Conservation (phyloP, 2,113 vertebrate genomes). For the Xiphorhynchus elegans region DNA sequence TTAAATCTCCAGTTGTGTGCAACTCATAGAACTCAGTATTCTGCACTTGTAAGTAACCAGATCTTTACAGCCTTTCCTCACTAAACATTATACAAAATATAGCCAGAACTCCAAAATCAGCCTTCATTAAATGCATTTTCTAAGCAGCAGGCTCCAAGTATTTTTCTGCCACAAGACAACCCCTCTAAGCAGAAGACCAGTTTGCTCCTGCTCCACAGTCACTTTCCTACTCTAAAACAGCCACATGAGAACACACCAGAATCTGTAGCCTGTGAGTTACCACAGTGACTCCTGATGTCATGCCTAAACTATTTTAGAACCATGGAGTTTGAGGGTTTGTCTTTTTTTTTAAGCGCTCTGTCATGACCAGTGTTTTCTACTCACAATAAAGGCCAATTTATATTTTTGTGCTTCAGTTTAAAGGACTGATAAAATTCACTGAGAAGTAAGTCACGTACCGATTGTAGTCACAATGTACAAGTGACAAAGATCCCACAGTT, state of each 20-base stretch:
- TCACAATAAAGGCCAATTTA: neutral
- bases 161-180: neutral
- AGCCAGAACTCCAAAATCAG: neutral
- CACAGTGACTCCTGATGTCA: neutral
- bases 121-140: neutral
- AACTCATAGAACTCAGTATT: neutral
- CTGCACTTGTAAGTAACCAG: neutral
- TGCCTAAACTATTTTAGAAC: neutral
- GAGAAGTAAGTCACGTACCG: neutral
- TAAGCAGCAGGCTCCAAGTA: neutral
- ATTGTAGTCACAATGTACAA: fast-evolving
- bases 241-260: neutral
- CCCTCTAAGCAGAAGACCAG: neutral
- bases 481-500: neutral
- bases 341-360: neutral
- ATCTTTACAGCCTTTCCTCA: neutral
- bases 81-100: neutral
- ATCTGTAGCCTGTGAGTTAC: neutral
- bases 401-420: neutral
- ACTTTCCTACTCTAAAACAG: neutral
- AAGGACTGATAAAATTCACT: neutral
- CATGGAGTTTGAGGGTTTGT: neutral
- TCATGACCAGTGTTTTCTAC: neutral
- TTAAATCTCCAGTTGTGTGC: neutral
- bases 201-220: neutral